These are phyloP conservation scores for Scophthalmus maximus DNA, from an alignment of 2,113 vertebrate genomes.

Conservation along the genomic window DNA sequence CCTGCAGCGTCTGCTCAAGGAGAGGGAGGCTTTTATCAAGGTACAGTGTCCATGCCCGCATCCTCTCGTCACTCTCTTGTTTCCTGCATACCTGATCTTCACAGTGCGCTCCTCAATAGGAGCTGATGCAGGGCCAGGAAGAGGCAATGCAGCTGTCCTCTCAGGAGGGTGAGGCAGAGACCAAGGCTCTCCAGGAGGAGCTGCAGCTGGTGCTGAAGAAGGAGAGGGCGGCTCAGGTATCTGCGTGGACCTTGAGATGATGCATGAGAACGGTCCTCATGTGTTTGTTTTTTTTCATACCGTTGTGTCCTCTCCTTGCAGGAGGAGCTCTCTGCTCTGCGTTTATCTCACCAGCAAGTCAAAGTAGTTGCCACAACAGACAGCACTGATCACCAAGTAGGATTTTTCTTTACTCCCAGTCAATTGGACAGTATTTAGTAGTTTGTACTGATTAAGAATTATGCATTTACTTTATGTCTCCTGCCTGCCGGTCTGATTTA, in stretches of 20 bases:
- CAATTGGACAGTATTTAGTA: not conserved
- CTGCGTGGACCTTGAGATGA: conserved; percentile 7
- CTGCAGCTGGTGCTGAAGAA: conserved; percentile 89
- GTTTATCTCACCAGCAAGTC: conserved; percentile 81
- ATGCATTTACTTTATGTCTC: not conserved
- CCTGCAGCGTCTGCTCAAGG: conserved; percentile 75
- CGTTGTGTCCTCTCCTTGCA: conserved; percentile 52
- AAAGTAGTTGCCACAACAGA: conserved; percentile 83
- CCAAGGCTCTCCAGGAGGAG: conserved; percentile 86
- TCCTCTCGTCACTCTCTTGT: not conserved
- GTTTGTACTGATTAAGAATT: not conserved
- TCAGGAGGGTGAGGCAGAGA: conserved; percentile 58
- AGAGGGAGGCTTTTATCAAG: conserved; percentile 85
- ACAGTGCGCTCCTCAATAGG: conserved; percentile 56
- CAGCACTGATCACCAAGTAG: conserved; percentile 84
- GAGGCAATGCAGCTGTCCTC: conserved; percentile 67
- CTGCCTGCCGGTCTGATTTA: conserved; percentile 40
- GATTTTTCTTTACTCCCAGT: conserved; percentile 7
- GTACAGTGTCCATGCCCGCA: conserved; percentile 64
- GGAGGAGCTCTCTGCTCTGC: conserved; percentile 88
- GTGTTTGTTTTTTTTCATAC: not conserved
- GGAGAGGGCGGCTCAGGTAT: conserved; percentile 91
- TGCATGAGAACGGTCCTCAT: not conserved
- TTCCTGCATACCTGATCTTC: not conserved
- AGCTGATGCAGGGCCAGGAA: conserved; percentile 78